Conservation (phyloP, 2,797 vertebrate genomes). For the Lates japonicus region DNA sequence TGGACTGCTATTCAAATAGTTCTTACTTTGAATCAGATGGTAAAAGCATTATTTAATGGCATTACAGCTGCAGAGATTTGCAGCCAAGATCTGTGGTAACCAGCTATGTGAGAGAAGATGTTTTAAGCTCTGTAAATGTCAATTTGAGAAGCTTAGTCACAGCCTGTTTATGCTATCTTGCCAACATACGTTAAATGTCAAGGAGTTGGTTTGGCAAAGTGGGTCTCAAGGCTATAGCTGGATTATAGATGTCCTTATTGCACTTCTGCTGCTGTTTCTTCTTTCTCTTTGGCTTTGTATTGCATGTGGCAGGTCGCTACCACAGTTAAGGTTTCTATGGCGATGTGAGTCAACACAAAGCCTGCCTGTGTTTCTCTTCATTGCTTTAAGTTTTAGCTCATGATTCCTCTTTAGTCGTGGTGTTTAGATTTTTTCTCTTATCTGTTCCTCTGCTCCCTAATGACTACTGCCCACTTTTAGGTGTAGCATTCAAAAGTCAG, state of each 20-base stretch:
- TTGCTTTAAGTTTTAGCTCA: constrained; percentile 40
- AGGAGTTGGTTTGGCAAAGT: constrained; percentile 42
- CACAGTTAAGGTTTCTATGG: constrained; percentile 74
- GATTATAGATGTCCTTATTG: constrained; percentile 42
- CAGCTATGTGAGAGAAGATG: constrained; percentile 46
- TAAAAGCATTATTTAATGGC: constrained; percentile 60
- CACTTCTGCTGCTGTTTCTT: constrained; percentile 52
- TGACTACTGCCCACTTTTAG: constrained; percentile 5
- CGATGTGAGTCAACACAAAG: constrained; percentile 73
- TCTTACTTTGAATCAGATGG: constrained; percentile 35
- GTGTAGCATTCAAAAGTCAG: constrained; percentile 13
- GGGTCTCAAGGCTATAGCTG: constrained; percentile 34
- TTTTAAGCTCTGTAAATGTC: constrained; percentile 48
- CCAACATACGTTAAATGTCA: constrained; percentile 64
- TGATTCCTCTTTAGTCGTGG: constrained; percentile 44
- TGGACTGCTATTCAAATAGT: constrained; percentile 30
- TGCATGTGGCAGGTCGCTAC: constrained; percentile 53
- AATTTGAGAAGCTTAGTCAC: constrained; percentile 52
- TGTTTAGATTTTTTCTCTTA: constrained; percentile 38
- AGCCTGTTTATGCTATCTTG: constrained; percentile 49
- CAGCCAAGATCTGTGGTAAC: constrained; percentile 45
- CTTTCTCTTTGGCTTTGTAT: constrained; percentile 58
- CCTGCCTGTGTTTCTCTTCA: constrained; percentile 52
- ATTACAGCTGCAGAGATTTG: constrained; percentile 54
- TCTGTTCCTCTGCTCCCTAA: constrained; percentile 18